Conservation (phyloP, 2,113 vertebrate species). For the Rana temporaria region DNA sequence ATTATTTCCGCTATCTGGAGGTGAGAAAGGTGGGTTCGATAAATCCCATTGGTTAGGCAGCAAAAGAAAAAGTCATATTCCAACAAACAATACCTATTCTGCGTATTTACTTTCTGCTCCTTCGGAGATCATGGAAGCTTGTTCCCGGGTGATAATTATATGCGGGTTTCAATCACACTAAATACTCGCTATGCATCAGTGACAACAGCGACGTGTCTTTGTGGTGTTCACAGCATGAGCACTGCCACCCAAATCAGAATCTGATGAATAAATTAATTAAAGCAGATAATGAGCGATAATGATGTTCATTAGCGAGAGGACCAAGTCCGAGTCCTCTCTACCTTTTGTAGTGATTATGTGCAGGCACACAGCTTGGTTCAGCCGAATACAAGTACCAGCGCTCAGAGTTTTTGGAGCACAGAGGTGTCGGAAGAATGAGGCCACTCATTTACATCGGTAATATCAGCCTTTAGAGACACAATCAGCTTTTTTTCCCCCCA, state of each 20-base stretch:
- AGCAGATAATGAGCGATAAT: constrained; percentile 64
- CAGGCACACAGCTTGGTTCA: constrained; percentile 13
- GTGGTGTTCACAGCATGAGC: constrained; percentile 58
- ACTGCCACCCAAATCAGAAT: constrained; percentile 69
- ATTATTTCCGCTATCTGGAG: too few relatives aligned
- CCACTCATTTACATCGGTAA: constrained; percentile 20
- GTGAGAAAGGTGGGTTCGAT: too few relatives aligned
- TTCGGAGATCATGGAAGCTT: constrained; percentile 2
- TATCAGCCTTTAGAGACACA: not conserved
- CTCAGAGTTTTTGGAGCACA: not conserved
- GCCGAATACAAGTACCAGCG: constrained; percentile 16
- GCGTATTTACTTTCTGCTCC: constrained; percentile 5
- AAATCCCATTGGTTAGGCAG: too few relatives aligned
- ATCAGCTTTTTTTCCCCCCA: not conserved
- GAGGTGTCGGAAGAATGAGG: not conserved
- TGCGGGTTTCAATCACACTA: constrained; percentile 32
- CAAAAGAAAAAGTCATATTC: too few relatives aligned
- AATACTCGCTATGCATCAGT: constrained; percentile 22
- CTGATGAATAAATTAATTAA: constrained; percentile 67
- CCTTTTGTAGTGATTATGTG: constrained; percentile 44
- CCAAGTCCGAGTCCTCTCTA: constrained; percentile 62
- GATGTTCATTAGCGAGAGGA: constrained; percentile 62
- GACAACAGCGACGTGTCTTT: constrained; percentile 42
- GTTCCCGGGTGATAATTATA: constrained; percentile 18
- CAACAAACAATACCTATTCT: not conserved